Evolutionary conservation across 2,113 vertebrate genomes (phyloP), one percentile per base, ranked within the genome.

Genomic region (Eleginops maclovinus): DNA sequence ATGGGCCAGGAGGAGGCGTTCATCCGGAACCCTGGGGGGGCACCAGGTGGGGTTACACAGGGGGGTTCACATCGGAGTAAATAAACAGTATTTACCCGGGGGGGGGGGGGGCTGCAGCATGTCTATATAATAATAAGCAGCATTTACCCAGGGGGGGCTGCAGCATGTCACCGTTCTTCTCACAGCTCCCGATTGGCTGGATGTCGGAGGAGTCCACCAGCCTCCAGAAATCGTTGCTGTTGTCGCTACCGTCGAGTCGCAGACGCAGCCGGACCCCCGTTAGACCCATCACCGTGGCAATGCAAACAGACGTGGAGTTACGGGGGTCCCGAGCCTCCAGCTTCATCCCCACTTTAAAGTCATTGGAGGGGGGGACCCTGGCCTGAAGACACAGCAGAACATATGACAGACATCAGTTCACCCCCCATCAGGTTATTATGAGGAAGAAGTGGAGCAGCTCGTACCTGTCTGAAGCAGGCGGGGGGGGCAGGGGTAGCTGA

Each of bases 1-100:
- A 97, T 97, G 63, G 98, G 98, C 98, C 98, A 99, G n/a, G 98
- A 99, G 0, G 96, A 99, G 0, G 95, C 95, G 73, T 96, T 99
- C 98, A 98, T 98, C 88, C 96, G 94, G 91, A 97, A 99, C 3
- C 98, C 98, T 99, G 81, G n/a, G n/a, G n/a, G n/a, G 28, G 28
- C n/a, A n/a, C n/a, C n/a, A n/a, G n/a, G n/a, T n/a, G n/a, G n/a
- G n/a, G n/a, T n/a, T n/a, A n/a, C n/a, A n/a, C n/a, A n/a, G n/a
- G n/a, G n/a, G n/a, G n/a, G n/a, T n/a, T n/a, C n/a, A n/a, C n/a
- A n/a, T n/a, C n/a, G n/a, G n/a, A n/a, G n/a, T n/a, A n/a, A n/a
- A n/a, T n/a, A n/a, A 47, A 44, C 26, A 64, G 43, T 7, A 62
- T n/a, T n/a, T n/a, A 31, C 28, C 28, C 28, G 0, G 28, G 28